Conservation (phyloP, 2,888 invertebrate genomes). For the Acleris holmiana region DNA sequence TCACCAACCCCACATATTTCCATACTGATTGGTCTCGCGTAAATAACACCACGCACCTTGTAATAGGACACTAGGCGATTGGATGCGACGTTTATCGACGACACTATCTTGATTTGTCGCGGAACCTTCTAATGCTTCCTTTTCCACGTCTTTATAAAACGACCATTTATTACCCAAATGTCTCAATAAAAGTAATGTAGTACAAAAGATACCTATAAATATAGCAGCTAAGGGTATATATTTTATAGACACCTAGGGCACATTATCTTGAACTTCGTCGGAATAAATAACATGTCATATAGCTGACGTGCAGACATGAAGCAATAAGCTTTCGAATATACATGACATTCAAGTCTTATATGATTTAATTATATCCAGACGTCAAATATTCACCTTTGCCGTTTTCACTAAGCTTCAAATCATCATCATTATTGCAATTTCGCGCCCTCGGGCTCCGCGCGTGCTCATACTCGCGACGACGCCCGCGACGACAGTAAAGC, state of each 20-base stretch:
- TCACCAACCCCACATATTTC: conserved; percentile 81
- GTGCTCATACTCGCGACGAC: conserved; percentile 17
- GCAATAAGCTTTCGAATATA: not conserved
- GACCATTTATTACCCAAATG: conserved; percentile 61
- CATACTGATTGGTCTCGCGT: conserved; percentile 77
- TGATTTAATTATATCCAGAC: not conserved
- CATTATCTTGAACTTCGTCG: conserved; percentile 4
- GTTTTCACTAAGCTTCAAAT: conserved; percentile 29
- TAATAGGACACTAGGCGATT: conserved; percentile 70
- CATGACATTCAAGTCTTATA: not conserved
- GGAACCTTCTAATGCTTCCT: conserved; percentile 59
- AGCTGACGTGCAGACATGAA: not conserved
- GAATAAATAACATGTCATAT: conserved; percentile 6
- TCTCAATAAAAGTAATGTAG: conserved; percentile 62
- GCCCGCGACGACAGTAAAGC: conserved; percentile 29
- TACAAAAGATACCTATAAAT: conserved; percentile 38
- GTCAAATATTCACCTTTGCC: conserved; percentile 22
- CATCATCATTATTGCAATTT: conserved; percentile 33
- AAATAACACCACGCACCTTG: conserved; percentile 69
- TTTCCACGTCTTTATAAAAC: conserved; percentile 56
- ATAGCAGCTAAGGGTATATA: conserved; percentile 15
- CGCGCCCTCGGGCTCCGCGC: conserved; percentile 12
- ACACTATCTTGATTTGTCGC: conserved; percentile 75
- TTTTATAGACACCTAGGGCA: conserved; percentile 12
- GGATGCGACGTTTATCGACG: conserved; percentile 66